Evolutionary conservation across 1,140 invertebrate species (phyloP), one percentile per base, ranked within the genome.

Genomic region (Dermatophagoides farinae): DNA sequence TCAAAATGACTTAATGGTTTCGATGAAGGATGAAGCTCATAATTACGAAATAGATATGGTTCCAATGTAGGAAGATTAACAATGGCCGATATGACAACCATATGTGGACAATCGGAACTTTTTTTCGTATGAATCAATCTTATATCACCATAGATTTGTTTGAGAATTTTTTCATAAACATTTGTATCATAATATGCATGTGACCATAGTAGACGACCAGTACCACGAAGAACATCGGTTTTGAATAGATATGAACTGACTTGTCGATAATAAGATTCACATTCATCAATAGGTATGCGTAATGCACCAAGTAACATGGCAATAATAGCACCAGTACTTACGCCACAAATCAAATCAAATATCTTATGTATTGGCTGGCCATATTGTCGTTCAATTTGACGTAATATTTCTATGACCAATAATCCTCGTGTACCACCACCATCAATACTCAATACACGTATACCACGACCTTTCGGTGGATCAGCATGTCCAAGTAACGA

Each of bases 321-420:
- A 25, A 68, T 44, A 53, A 68, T 66, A 37, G 64, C 65, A 51
- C 67, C 67, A 5, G 89, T 92, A 68, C 85, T 89, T 14, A 93
- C 88, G 10, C 90, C 90, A 68, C 86, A 85, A 65, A 95, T 83
- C 62, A 85, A 85, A 73, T 95, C 90, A 74, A 95, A 95, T 37
- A 78, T 64, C 62, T 79, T 70, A 63, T 74, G 66, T 16, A 78
- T 70, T 20, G 69, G 70, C 65, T 79, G 77, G 1, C 81, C 80
- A 23, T 82, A 84, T 6, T 82, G 66, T 64, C 78, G 71, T 72
- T 91, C 86, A 14, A 90, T 70, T 65, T 82, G 80, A 61, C 80
- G 78, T 44, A 91, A 70, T 68, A 88, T 81, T 73, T 87, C 81
- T 50, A 90, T 78, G 0, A 85, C 83, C 18, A 88, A 75, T 16